A percentile compares a stretch with the other conserved stretches of the same genome.
phyloP scores from a whole-genome alignment of 2,113 vertebrate genomes.

The Pedetes capensis region DNA sequence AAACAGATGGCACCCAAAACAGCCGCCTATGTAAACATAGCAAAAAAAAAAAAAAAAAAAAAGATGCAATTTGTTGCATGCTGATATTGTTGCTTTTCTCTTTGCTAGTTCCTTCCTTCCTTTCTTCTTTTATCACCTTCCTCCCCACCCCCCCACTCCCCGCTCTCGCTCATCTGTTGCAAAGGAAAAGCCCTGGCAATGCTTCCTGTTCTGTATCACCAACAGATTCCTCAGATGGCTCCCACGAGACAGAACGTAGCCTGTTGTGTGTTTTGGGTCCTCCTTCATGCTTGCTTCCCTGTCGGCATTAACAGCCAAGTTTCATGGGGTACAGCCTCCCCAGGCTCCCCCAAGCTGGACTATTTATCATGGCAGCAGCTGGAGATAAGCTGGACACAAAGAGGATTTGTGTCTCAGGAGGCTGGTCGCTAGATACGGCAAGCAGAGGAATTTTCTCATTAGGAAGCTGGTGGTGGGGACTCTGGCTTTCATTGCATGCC shows the following conservation, averaged over 20 bases:
- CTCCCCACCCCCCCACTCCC: too few relatives aligned
- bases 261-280: background rate
- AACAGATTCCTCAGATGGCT: background rate
- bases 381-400: conserved; percentile 72
- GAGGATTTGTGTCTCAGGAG: conserved; percentile 50
- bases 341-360: background rate
- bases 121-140: too few relatives aligned
- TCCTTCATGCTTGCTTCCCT: background rate
- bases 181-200: background rate
- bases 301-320: background rate
- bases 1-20: background rate
- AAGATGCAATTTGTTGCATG: background rate
- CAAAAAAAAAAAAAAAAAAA: background rate
- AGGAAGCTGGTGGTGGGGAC: conserved; percentile 12
- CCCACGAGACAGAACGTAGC: background rate
- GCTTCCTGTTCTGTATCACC: background rate
- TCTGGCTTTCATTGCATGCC: background rate
- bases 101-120: too few relatives aligned
- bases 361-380: conserved; percentile 70
- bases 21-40: background rate
- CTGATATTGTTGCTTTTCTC: too few relatives aligned
- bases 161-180: background rate
- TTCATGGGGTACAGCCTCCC: background rate
- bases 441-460: conserved; percentile 74
- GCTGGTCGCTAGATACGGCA: conserved; percentile 51